Percentiles rank a stretch among this genome's conserved stretches.
phyloP scores from a whole-genome alignment of 2,888 invertebrate species.

The Lasioglossum zephyrum region DNA sequence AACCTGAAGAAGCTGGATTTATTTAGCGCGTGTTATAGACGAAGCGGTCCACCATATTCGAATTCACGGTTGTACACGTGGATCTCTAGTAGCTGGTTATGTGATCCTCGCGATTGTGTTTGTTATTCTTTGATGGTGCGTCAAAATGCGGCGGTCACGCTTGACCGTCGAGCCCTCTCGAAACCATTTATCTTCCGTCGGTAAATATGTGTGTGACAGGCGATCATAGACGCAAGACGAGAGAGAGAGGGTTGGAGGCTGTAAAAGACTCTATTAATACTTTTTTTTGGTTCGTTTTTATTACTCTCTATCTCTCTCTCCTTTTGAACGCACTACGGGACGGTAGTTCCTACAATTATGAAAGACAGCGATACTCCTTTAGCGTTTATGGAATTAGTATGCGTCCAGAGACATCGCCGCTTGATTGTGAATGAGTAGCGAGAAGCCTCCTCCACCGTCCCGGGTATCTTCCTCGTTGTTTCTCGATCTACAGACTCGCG shows the following conservation, averaged over 20 bases:
- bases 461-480: slow-evolving; percentile 67
- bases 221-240: slow-evolving; percentile 19
- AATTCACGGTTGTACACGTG: slow-evolving; percentile 39
- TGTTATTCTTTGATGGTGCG: slow-evolving; percentile 44
- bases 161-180: slow-evolving; percentile 31
- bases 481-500: slow-evolving; percentile 61
- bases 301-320: slow-evolving; percentile 5
- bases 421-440: slow-evolving; percentile 64
- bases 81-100: slow-evolving; percentile 43
- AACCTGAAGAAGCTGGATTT: slow-evolving; percentile 5
- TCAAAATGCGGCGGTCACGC: slow-evolving; percentile 16
- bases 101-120: slow-evolving; percentile 48
- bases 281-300: slow-evolving; percentile 39
- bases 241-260: slow-evolving; percentile 31
- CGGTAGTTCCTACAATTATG: slow-evolving; percentile 67
- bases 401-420: slow-evolving; percentile 61
- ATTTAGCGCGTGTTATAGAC: slow-evolving; percentile 32
- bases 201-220: slow-evolving; percentile 17
- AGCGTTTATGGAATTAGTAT: slow-evolving; percentile 72
- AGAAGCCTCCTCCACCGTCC: slow-evolving; percentile 66
- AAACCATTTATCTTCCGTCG: slow-evolving; percentile 42
- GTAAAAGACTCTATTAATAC: slow-evolving; percentile 51
- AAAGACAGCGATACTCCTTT: slow-evolving; percentile 69
- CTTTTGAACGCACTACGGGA: slow-evolving; percentile 54
- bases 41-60: slow-evolving; percentile 32